phyloP scores from a whole-genome alignment of 2,797 vertebrate species.

The Clamator glandarius region DNA sequence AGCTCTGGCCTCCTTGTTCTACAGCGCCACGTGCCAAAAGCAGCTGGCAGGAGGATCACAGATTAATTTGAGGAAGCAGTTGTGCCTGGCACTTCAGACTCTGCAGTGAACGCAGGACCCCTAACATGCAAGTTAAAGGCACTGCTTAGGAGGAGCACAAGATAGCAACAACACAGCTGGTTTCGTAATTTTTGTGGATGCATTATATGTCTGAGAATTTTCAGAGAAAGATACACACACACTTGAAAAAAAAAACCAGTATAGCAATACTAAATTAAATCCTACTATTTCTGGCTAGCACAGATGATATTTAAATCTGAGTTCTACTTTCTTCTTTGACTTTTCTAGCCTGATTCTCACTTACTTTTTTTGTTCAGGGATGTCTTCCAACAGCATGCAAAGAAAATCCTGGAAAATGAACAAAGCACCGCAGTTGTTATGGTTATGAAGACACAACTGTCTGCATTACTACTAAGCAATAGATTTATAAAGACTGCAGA shows the following conservation, averaged over 20 bases:
- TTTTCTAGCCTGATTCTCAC: conserved; percentile 47
- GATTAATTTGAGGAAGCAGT: background rate
- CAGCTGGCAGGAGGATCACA: background rate
- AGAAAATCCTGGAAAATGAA: conserved; percentile 90
- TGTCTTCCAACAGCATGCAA: conserved; percentile 86
- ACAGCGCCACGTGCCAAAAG: background rate
- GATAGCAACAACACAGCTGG: background rate
- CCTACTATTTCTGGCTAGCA: background rate
- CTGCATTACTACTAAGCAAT: conserved; percentile 36
- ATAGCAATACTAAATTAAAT: background rate
- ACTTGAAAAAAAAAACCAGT: background rate
- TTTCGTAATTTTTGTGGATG: background rate
- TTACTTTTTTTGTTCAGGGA: conserved; percentile 87
- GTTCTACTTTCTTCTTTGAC: background rate
- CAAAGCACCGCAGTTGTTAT: conserved; percentile 55
- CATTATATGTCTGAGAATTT: background rate
- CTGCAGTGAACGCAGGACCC: background rate
- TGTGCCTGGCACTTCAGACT: background rate
- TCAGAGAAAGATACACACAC: background rate
- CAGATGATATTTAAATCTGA: background rate
- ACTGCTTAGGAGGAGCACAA: background rate
- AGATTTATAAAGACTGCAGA: background rate
- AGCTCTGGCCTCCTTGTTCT: background rate
- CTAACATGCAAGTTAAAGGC: background rate
- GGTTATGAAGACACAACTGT: conserved; percentile 56